A percentile compares a stretch with the other conserved stretches of the same genome.
Conservation (phyloP, 2,797 vertebrate genomes). For the Amphiprion clarkii region DNA sequence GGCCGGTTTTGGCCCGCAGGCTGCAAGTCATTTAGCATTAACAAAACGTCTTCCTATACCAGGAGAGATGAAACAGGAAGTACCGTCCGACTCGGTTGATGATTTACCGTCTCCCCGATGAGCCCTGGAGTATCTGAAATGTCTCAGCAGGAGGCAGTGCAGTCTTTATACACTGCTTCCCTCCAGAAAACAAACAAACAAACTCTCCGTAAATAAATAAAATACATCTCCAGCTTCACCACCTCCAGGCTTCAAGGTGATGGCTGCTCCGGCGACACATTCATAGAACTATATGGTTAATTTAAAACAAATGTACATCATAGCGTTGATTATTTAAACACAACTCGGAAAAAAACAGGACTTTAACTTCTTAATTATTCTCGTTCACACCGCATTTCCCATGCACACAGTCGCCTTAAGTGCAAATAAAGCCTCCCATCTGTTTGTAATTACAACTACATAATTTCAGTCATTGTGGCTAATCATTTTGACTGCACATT, state of each 20-base stretch:
- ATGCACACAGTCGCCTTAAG: constrained; percentile 96
- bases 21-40: not conserved
- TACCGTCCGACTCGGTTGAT: constrained; percentile 40
- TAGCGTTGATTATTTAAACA: constrained; percentile 96
- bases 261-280: constrained; percentile 83
- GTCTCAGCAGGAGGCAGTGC: constrained; percentile 44
- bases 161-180: constrained; percentile 38
- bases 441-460: constrained; percentile 99
- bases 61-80: constrained; percentile 28
- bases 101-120: constrained; percentile 43
- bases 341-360: constrained; percentile 88
- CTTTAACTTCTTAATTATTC: constrained; percentile 99
- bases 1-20: too few species aligned
- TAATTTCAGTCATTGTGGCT: constrained; percentile 98
- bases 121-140: constrained; percentile 53
- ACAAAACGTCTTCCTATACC: not conserved
- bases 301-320: constrained; percentile 98
- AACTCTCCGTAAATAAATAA: constrained; percentile 39
- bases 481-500: constrained; percentile 99
- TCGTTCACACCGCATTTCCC: constrained; percentile 99
- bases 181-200: constrained; percentile 51
- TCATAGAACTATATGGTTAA: constrained; percentile 96
- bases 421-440: constrained; percentile 99
- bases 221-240: constrained; percentile 25
- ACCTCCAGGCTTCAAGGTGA: constrained; percentile 53